phyloP scores from a whole-genome alignment of 2,113 vertebrate genomes.

The Ceuthmochares aereus region DNA sequence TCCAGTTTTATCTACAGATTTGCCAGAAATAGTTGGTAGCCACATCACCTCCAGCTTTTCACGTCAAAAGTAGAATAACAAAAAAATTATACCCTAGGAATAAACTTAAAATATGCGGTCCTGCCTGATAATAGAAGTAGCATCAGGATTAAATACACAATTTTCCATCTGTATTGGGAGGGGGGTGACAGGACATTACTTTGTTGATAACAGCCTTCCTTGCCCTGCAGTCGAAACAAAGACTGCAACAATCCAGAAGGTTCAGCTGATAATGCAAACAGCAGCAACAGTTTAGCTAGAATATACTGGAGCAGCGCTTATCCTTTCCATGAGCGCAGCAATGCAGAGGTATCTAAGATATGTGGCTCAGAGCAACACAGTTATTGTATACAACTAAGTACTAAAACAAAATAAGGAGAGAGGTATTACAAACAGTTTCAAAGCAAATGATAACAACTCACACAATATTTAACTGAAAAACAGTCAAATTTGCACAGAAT shows the following conservation, averaged over 20 bases:
- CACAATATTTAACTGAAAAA: not conserved
- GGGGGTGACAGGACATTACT: not conserved
- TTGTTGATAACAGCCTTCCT: not conserved
- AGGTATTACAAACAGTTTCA: not conserved
- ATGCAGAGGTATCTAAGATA: not conserved
- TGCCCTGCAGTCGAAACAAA: not conserved
- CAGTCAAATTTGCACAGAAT: not conserved
- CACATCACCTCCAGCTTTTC: not conserved
- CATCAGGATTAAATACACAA: not conserved
- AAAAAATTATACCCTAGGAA: not conserved
- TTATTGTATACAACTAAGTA: not conserved
- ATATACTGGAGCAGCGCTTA: not conserved
- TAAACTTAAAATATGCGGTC: not conserved
- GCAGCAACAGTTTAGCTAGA: not conserved
- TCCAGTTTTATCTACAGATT: not conserved
- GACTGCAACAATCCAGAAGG: not conserved
- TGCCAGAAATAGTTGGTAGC: not conserved
- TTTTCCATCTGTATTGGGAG: not conserved
- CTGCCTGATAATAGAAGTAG: not conserved
- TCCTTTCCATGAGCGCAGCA: not conserved
- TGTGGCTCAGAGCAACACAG: not conserved
- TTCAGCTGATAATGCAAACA: not conserved
- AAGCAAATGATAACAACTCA: not conserved
- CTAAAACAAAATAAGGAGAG: not conserved
- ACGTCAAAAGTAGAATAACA: not conserved